A percentile compares a stretch with the other conserved stretches of the same genome.
These are phyloP conservation scores for Idaea straminata DNA, from an alignment of 2,888 invertebrate species.

Conservation along the genomic window DNA sequence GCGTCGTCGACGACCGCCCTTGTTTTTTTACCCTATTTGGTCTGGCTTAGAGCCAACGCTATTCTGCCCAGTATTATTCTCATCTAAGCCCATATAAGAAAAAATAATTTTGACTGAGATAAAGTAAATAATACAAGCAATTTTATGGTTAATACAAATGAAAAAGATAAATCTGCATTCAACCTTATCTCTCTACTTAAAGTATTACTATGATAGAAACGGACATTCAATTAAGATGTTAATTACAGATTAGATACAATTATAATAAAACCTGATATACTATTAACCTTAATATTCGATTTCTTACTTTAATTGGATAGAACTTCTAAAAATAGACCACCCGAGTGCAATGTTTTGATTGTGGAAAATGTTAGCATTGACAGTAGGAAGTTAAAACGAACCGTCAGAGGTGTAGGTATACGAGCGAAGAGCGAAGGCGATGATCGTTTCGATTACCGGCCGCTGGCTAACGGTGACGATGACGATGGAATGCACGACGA, in stretches of 20 bases:
- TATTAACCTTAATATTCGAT: neutral
- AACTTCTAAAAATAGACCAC: conserved; percentile 5
- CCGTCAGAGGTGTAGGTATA: conserved; percentile 28
- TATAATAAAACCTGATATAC: neutral
- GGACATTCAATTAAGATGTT: neutral
- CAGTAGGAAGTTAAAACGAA: neutral
- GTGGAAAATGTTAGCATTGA: neutral
- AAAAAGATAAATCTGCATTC: neutral
- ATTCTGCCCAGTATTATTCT: conserved; percentile 56
- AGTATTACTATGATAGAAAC: neutral
- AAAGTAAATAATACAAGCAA: conserved; percentile 5
- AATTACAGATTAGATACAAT: neutral
- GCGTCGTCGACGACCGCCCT: conserved; percentile 63
- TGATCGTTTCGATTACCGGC: conserved; percentile 57
- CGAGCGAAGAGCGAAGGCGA: conserved; percentile 34
- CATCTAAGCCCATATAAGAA: conserved; percentile 43
- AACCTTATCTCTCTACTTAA: neutral
- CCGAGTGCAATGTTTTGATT: neutral
- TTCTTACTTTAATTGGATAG: conserved; percentile 1
- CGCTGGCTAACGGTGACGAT: conserved; percentile 62
- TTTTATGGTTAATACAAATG: neutral
- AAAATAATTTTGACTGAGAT: conserved; percentile 40
- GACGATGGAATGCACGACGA: conserved; percentile 62
- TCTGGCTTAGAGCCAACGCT: conserved; percentile 71
- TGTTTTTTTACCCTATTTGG: conserved; percentile 77